Evolutionary conservation across 2,888 invertebrate genomes (phyloP).

Genomic region (Philereme vetulata): DNA sequence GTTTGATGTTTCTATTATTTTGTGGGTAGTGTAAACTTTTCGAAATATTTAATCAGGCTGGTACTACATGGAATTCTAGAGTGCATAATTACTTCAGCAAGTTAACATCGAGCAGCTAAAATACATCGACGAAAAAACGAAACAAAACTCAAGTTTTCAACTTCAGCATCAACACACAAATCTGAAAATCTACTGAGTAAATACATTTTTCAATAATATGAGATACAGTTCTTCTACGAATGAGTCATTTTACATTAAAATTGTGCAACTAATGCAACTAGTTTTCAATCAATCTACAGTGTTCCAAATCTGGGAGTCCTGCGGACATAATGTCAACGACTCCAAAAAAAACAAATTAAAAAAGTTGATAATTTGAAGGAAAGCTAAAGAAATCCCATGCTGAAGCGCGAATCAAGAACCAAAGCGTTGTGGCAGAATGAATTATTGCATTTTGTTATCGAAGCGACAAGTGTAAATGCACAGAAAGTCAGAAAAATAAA

Average conservation of each 20-base stretch:
- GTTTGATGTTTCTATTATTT: no score
- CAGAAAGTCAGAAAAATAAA: constrained; percentile 26
- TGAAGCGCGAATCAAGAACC: constrained; percentile 39
- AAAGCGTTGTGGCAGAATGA: constrained; percentile 32
- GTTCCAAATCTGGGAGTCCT: constrained; percentile 60
- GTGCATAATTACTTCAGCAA: no score
- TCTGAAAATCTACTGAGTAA: no score
- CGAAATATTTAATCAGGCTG: no score
- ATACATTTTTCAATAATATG: no score
- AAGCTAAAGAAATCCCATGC: constrained; percentile 49
- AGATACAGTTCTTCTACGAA: no score
- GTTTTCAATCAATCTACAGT: constrained; percentile 17
- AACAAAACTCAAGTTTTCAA: no score
- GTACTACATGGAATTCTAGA: no score
- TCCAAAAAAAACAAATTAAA: constrained; percentile 43
- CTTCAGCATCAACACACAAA: no score
- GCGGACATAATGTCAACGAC: constrained; percentile 78
- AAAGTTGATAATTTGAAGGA: constrained; percentile 27
- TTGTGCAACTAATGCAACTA: constrained; percentile 17
- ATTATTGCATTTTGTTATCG: constrained; percentile 38
- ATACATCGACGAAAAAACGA: no score
- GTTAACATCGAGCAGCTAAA: no score
- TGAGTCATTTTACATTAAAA: not conserved
- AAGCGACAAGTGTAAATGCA: constrained; percentile 29
- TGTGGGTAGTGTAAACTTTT: no score